Conservation (phyloP, 2,888 invertebrate species). For the Drosophila helvetica region DNA sequence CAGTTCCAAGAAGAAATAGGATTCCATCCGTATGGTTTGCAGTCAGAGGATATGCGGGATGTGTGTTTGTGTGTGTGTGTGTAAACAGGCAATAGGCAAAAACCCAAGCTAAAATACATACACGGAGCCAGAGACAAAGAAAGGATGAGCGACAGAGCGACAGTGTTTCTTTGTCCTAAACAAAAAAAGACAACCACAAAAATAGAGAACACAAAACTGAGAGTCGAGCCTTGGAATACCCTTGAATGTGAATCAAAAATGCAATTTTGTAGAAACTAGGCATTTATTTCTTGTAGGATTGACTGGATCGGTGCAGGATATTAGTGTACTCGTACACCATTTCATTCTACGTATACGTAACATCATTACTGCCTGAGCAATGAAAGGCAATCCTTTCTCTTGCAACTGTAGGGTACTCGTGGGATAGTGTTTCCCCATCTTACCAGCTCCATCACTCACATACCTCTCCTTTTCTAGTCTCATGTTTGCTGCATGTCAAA, state of each 20-base stretch:
- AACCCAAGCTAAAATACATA: constrained; percentile 26
- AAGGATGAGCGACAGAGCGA: constrained; percentile 22
- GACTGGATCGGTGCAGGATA: neutral
- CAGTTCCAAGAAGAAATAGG: constrained; percentile 34
- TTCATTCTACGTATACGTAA: neutral
- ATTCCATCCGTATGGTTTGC: constrained; percentile 21
- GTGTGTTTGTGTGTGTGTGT: constrained; percentile 9
- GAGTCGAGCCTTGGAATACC: neutral
- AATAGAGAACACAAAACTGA: constrained; percentile 3
- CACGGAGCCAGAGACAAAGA: constrained; percentile 10
- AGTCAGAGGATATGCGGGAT: constrained; percentile 11
- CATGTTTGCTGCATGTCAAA: constrained; percentile 46
- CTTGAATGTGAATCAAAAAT: neutral
- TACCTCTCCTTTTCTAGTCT: neutral
- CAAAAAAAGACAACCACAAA: constrained; percentile 4
- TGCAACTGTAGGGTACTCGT: neutral
- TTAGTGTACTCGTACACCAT: neutral
- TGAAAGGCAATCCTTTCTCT: neutral
- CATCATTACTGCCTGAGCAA: neutral
- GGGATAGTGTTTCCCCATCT: neutral
- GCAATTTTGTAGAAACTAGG: neutral
- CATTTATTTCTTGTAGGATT: neutral
- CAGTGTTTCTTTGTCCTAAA: constrained; percentile 5
- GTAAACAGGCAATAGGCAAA: constrained; percentile 41
- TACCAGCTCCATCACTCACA: constrained; percentile 1